Base-by-base conservation (phyloP, 2,797 vertebrate genomes). In the Micromesistius poutassou region DNA sequence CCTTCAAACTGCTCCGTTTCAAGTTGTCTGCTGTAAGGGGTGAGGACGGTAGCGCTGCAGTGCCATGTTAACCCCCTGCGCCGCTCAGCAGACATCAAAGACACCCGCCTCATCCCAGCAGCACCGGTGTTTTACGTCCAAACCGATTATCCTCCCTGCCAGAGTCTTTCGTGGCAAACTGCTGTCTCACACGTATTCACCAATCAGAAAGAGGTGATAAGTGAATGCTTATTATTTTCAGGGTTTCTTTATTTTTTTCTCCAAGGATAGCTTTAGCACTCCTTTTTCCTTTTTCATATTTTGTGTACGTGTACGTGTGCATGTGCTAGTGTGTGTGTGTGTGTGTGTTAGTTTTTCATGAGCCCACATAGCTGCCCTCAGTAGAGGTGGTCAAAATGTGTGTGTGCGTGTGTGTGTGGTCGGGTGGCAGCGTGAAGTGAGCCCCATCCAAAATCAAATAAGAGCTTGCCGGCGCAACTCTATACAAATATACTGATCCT, bases 31-130 rank as follows among this genome's bases (percentile, higher is more conserved):
- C 62, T 28, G 62, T 28, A 9, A 68, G 62, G 62, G 2, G 25
- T 5, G 62, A 68, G 62, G 62, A 28, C 28, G 62, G 25, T 1
- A 28, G 25, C 1, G 25, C 2, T 2, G 25, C 55, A 3, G 55
- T 5, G 55, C 22, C 55, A n/a, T 68, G 62, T 12, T n/a, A 28
- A 28, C 62, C 62, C 22, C 55, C 62, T n/a, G 25, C 25, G 8
- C 25, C 62, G 10, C 62, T 68, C 62, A 68, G 62, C 62, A 68
- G n/a, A 68, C 62, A 28, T 68, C 62, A 68, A 68, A 28, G 62
- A 28, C 8, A 25, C 9, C 25, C n/a, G n/a, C n/a, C 25, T 19
- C 62, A 68, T 68, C 62, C 62, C 62, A 28, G 62, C 62, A 8
- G 62, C n/a, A 3, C 62, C 7, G 25, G 3, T 68, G 62, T 68